These are phyloP conservation scores for Panzeria rudis DNA, from an alignment of 2,888 invertebrate genomes.

Conservation along the genomic window DNA sequence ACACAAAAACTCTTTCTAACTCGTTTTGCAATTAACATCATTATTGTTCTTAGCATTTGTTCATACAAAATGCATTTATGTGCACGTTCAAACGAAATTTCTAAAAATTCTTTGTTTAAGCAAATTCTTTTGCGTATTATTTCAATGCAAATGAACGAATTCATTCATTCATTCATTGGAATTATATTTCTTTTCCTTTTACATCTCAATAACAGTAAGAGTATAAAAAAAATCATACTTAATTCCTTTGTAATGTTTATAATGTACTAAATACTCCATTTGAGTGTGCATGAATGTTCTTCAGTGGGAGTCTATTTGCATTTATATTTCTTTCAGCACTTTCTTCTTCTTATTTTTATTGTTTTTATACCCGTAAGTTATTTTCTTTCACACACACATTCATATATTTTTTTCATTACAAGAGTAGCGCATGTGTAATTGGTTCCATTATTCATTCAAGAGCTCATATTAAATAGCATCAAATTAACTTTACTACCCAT, in stretches of 20 bases:
- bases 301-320: slow-evolving; percentile 58
- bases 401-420: slow-evolving; percentile 7
- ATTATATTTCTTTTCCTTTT: slow-evolving; percentile 61
- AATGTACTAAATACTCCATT: slow-evolving; percentile 63
- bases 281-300: slow-evolving; percentile 40
- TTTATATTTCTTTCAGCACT: slow-evolving; percentile 30
- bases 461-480: slow-evolving; percentile 71
- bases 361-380: slow-evolving; percentile 38
- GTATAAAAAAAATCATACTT: slow-evolving; percentile 40
- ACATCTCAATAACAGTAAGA: slow-evolving; percentile 31
- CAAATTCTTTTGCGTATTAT: slow-evolving; percentile 63
- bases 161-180: slow-evolving; percentile 62
- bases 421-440: slow-evolving; percentile 71
- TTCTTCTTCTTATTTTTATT: slow-evolving; percentile 46
- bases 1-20: slow-evolving; percentile 43
- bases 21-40: slow-evolving; percentile 66
- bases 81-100: slow-evolving; percentile 38
- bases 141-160: slow-evolving; percentile 57
- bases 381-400: neutral
- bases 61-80: neutral
- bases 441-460: slow-evolving; percentile 71
- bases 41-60: slow-evolving; percentile 44
- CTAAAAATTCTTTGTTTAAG: slow-evolving; percentile 57
- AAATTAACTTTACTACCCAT: slow-evolving; percentile 70
- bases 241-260: slow-evolving; percentile 63